Conservation (phyloP, 2,797 vertebrate species). For the Xiphorhynchus erythropygius region DNA sequence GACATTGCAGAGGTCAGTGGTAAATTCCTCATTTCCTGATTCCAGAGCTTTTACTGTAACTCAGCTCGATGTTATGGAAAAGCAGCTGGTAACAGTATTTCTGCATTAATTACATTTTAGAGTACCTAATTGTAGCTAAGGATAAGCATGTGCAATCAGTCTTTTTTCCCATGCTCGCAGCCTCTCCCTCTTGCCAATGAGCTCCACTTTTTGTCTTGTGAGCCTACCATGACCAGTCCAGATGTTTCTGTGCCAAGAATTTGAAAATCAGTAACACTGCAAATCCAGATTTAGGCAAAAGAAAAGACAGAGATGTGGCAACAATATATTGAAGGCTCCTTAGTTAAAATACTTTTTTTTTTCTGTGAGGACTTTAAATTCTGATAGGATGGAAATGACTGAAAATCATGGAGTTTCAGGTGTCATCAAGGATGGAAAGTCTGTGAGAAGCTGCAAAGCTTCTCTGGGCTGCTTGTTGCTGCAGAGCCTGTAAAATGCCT, state of each 20-base stretch:
- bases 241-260: slow-evolving; percentile 21
- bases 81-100: slow-evolving; percentile 34
- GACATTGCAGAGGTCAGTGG: background rate
- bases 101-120: background rate
- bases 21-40: background rate
- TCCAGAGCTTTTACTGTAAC: background rate
- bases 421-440: background rate
- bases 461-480: background rate
- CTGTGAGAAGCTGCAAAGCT: background rate
- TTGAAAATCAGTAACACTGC: background rate
- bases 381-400: background rate
- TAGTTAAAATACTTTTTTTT: background rate
- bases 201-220: background rate
- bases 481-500: background rate
- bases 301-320: background rate
- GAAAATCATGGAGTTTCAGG: fast-evolving
- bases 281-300: slow-evolving; percentile 22
- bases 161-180: background rate
- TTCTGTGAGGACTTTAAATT: background rate
- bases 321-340: fast-evolving
- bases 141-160: background rate
- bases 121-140: slow-evolving; percentile 4
- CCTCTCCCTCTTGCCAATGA: background rate
- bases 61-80: background rate
- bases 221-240: slow-evolving; percentile 11